phyloP scores from a whole-genome alignment of 2,888 invertebrate species.

The Lepidonotus clava region DNA sequence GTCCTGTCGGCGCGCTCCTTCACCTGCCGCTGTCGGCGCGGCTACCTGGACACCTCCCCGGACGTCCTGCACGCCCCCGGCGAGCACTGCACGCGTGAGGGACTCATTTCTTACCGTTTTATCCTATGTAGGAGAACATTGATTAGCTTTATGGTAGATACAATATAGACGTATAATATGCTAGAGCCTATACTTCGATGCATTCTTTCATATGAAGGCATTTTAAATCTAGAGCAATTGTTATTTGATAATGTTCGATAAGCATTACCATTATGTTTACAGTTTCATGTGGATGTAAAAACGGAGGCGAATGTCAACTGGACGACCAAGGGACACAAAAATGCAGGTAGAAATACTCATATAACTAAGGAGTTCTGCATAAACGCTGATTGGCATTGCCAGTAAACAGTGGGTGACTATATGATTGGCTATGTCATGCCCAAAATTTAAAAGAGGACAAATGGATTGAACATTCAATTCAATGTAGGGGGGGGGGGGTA shows the following conservation, averaged over 20 bases:
- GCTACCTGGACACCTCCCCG: conserved; percentile 64
- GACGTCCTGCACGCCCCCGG: conserved; percentile 62
- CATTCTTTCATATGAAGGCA: too few relatives aligned
- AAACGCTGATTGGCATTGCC: too few relatives aligned
- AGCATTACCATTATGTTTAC: not conserved
- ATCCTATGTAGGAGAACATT: too few relatives aligned
- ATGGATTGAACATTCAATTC: not conserved
- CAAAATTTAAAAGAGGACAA: not conserved
- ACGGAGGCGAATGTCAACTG: conserved; percentile 5
- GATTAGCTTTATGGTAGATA: too few relatives aligned
- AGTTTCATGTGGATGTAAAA: conserved; percentile 26
- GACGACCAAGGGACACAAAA: not conserved
- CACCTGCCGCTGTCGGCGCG: conserved; percentile 64
- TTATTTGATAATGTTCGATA: too few relatives aligned
- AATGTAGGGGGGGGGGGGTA: not conserved
- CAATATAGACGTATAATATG: too few relatives aligned
- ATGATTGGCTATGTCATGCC: too few relatives aligned
- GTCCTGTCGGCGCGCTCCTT: conserved; percentile 56
- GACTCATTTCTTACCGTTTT: not conserved
- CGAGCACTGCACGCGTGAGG: conserved; percentile 63
- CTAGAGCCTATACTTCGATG: too few relatives aligned
- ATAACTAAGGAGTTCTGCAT: too few relatives aligned
- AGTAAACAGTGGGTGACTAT: too few relatives aligned
- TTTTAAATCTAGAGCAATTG: too few relatives aligned
- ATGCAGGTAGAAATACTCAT: conserved; percentile 32